Evolutionary conservation across 2,888 invertebrate genomes (phyloP).

Genomic region (Dorcus hopei): DNA sequence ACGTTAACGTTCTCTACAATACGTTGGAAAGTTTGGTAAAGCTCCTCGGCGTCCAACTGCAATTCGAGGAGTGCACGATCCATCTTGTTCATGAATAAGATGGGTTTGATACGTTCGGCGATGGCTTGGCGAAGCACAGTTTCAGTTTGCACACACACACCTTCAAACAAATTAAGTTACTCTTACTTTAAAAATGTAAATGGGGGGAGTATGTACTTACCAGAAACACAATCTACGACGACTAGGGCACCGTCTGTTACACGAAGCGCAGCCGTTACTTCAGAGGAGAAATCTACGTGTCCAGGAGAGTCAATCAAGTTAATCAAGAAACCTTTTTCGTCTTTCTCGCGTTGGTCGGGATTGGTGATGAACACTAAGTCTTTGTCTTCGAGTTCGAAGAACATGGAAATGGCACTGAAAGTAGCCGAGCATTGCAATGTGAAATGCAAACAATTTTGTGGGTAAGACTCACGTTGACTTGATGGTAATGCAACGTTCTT

Average conservation of each 20-base stretch:
- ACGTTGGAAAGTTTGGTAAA: conserved; percentile 99
- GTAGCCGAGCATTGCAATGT: background rate
- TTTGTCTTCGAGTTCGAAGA: conserved; percentile 93
- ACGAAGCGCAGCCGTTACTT: conserved; percentile 99
- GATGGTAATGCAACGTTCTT: conserved; percentile 99
- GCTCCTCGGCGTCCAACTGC: conserved; percentile 93
- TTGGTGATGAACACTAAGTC: conserved; percentile 92
- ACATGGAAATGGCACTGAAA: conserved; percentile 96
- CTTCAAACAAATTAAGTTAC: conserved; percentile 49
- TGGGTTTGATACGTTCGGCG: conserved; percentile 99
- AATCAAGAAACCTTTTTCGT: conserved; percentile 95
- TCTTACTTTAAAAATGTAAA: background rate
- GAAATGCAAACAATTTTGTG: background rate
- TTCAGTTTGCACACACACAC: conserved; percentile 99
- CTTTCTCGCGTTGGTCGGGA: conserved; percentile 86
- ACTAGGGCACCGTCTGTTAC: conserved; percentile 99
- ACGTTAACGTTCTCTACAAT: conserved; percentile 99
- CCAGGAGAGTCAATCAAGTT: conserved; percentile 99
- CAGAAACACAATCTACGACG: conserved; percentile 99
- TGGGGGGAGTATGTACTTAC: conserved; percentile 54
- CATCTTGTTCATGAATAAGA: conserved; percentile 99
- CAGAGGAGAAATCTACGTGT: conserved; percentile 99
- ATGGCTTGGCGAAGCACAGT: conserved; percentile 99
- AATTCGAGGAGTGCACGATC: conserved; percentile 97
- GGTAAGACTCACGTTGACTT: conserved; percentile 89